These are phyloP conservation scores for Cyprinodon brontotheroides DNA, from an alignment of 2,113 vertebrate species.

Conservation along the genomic window DNA sequence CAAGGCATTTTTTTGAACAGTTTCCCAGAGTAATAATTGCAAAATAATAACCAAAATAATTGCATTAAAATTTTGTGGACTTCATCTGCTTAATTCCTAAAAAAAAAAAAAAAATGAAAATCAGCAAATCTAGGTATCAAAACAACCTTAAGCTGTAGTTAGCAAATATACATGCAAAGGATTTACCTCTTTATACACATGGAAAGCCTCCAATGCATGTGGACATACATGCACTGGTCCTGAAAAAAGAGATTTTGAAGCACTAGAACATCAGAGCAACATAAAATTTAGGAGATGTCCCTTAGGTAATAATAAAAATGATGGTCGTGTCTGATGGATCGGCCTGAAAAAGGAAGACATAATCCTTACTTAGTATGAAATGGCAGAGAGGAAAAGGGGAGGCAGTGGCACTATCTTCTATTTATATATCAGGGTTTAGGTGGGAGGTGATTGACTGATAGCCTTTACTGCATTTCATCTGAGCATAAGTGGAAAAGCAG, in stretches of 20 bases:
- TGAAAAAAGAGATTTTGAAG: slow-evolving; percentile 26
- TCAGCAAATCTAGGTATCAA: no score
- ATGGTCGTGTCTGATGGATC: slow-evolving; percentile 44
- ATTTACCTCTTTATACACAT: not conserved
- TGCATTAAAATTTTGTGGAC: no score
- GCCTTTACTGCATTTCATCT: slow-evolving; percentile 3
- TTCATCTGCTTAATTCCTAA: no score
- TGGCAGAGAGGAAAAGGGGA: slow-evolving; percentile 18
- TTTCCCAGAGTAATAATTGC: not conserved
- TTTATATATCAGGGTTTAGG: slow-evolving; percentile 9
- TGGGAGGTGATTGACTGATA: not conserved
- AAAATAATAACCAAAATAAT: no score
- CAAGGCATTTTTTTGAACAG: not conserved
- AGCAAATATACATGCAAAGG: not conserved
- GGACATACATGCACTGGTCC: slow-evolving; percentile 30
- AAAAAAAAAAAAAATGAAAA: no score
- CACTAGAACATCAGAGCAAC: slow-evolving; percentile 54
- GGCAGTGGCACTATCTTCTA: slow-evolving; percentile 3
- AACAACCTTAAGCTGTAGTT: no score
- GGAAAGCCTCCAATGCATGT: not conserved
- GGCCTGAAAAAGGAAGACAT: slow-evolving; percentile 26
- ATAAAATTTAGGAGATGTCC: slow-evolving; percentile 42
- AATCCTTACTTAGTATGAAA: slow-evolving; percentile 49
- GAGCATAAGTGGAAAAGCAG: not conserved
- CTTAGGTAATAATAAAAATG: slow-evolving; percentile 46